Percentiles rank a stretch among this genome's conserved stretches.
Evolutionary conservation across 2,888 invertebrate genomes (phyloP).

Genomic region (Caenorhabditis sulstoni): DNA sequence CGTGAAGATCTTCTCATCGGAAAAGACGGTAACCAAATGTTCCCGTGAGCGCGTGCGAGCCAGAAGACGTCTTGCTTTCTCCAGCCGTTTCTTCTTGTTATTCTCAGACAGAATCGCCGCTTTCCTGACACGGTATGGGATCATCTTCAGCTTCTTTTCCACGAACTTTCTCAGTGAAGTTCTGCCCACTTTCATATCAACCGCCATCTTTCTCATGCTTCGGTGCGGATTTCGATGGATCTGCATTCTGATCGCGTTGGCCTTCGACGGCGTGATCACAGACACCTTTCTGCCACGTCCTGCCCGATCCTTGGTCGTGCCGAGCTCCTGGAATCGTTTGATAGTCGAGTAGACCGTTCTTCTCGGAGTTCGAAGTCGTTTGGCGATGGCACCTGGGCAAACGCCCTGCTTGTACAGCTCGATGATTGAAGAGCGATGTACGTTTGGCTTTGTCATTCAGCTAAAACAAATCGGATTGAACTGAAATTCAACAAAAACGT

Average conservation of each 20-base stretch:
- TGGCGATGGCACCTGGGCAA: too few relatives aligned
- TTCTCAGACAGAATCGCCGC: slow-evolving; percentile 13
- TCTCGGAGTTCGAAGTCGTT: too few relatives aligned
- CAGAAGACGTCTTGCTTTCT: slow-evolving; percentile 2
- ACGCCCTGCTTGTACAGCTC: too few relatives aligned
- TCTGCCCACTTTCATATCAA: neutral
- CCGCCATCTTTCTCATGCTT: slow-evolving; percentile 15
- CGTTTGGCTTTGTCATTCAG: too few relatives aligned
- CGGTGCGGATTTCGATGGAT: slow-evolving; percentile 2
- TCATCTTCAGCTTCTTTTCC: slow-evolving; percentile 8
- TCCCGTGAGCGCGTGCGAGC: slow-evolving; percentile 5
- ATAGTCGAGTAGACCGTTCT: too few relatives aligned
- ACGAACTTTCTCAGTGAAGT: slow-evolving; percentile 7
- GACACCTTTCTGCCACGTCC: too few relatives aligned
- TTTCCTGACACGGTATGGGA: slow-evolving; percentile 7
- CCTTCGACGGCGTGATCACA: too few relatives aligned
- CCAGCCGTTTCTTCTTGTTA: slow-evolving; percentile 1
- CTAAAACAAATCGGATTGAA: too few relatives aligned
- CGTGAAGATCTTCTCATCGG: slow-evolving; percentile 13
- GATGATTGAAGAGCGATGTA: too few relatives aligned
- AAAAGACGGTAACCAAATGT: slow-evolving; percentile 6
- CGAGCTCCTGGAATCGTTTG: too few relatives aligned
- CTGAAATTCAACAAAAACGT: too few relatives aligned
- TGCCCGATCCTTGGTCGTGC: too few relatives aligned
- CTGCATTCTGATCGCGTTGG: neutral